Base-by-base conservation (phyloP, 2,888 invertebrate species). In the Hyposoter dolosus region DNA sequence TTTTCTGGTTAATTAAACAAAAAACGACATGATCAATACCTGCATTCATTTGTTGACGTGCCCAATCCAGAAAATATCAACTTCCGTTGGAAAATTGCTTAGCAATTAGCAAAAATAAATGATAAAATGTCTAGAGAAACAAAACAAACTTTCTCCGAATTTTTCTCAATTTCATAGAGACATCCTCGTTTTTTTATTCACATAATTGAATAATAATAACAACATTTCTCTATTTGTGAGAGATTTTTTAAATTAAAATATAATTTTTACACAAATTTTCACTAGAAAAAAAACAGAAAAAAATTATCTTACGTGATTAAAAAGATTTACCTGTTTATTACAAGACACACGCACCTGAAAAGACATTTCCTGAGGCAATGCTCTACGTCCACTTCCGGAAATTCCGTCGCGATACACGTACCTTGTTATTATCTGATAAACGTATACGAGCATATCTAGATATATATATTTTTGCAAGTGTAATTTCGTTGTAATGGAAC, bases 351-450 rank as follows among this genome's bases (percentile, higher is more conserved):
- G 56, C 68, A 60, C 43, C 45, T 75, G 43, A 76, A 78, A 71
- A 71, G 65, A 77, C 50, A 71, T 83, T 83, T 65, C 82, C 77
- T 72, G 50, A 28, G 76, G 82, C 82, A 77, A 63, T 32, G 63
- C 47, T 77, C 63, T 47, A 53, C 45, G 65, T 50, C 7, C 71
- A 71, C 77, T 83, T 83, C 82, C 82, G 82, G 82, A 83, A 77
- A 77, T 83, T 77, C 77, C 77, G 74, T 35, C 43, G 69, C 23
- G 35, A 60, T 47, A 32, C 45, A 40, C 66, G 63, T 66, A 66
- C 19, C 74, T 74, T 43, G 74, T 74, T 81, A 66, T 81, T 81
- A 74, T 43, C 28, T n/a, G 66, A 50, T 4, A 63, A 28, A 60
- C 6, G 28, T 69, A 69, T 69, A 50, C 10, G 17, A 50, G n/a